Evolutionary conservation across 2,888 invertebrate species (phyloP).

Genomic region (Lottia scabra): DNA sequence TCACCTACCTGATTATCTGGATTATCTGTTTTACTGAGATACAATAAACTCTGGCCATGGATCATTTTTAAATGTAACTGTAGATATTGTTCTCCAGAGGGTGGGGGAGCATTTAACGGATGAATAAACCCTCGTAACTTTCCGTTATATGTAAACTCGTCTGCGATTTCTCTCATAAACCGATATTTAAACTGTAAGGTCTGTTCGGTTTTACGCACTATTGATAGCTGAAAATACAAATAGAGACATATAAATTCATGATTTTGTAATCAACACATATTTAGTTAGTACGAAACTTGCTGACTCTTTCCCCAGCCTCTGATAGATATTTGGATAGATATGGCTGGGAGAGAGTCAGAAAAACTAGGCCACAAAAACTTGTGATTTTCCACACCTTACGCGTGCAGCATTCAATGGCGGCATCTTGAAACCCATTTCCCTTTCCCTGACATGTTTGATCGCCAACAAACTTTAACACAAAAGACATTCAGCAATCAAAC

Average conservation of each 20-base stretch:
- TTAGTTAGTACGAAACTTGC: no score
- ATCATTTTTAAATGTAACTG: constrained; percentile 35
- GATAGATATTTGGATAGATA: no score
- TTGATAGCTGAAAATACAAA: constrained; percentile 73
- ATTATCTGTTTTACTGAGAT: constrained; percentile 44
- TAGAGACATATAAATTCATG: not conserved
- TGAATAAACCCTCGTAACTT: constrained; percentile 82
- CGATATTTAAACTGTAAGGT: constrained; percentile 80
- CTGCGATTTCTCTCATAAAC: constrained; percentile 59
- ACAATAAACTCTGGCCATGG: constrained; percentile 37
- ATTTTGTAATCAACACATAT: no score
- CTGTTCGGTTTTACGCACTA: constrained; percentile 86
- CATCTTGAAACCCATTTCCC: no score
- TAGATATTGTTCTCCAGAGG: constrained; percentile 35
- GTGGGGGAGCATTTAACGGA: constrained; percentile 73
- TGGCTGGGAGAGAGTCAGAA: no score
- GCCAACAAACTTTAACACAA: no score
- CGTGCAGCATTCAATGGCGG: no score
- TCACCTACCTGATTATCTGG: constrained; percentile 36
- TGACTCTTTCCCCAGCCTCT: no score
- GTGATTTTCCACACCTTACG: no score
- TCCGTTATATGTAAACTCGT: constrained; percentile 31
- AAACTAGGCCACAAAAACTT: no score
- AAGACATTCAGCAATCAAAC: no score
- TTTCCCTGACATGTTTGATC: no score